Conservation (phyloP, 2,797 vertebrate genomes). For the Syngnathus rostellatus region DNA sequence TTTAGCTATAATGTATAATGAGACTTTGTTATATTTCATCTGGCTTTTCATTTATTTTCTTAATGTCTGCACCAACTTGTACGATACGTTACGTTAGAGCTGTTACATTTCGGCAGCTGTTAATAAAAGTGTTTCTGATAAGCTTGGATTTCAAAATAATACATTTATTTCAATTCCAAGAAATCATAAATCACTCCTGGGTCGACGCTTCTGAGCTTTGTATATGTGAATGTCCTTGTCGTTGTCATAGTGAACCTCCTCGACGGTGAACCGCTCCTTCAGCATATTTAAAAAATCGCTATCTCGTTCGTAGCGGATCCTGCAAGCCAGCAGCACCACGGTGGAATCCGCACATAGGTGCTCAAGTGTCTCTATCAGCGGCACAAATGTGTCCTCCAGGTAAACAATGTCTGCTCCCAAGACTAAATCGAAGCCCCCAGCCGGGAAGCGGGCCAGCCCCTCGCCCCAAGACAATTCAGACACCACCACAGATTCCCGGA, state of each 20-base stretch:
- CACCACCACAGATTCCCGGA: slow-evolving; percentile 61
- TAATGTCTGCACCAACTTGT: slow-evolving; percentile 57
- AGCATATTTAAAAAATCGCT: slow-evolving; percentile 78
- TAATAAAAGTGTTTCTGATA: slow-evolving; percentile 65
- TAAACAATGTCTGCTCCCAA: slow-evolving; percentile 93
- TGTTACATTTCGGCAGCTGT: slow-evolving; percentile 70
- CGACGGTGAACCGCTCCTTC: slow-evolving; percentile 65
- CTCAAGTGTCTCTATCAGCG: slow-evolving; percentile 78
- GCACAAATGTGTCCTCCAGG: slow-evolving; percentile 85
- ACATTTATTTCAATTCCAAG: not conserved
- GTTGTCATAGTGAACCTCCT: slow-evolving; percentile 77
- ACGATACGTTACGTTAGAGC: slow-evolving; percentile 62
- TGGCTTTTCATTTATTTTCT: slow-evolving; percentile 58
- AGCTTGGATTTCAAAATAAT: slow-evolving; percentile 8
- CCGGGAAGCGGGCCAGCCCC: slow-evolving; percentile 67
- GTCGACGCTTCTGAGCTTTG: slow-evolving; percentile 63
- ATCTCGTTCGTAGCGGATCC: slow-evolving; percentile 88
- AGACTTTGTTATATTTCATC: slow-evolving; percentile 43
- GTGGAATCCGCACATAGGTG: slow-evolving; percentile 75
- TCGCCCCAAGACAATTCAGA: slow-evolving; percentile 89
- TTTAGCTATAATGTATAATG: slow-evolving; percentile 54
- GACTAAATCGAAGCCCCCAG: slow-evolving; percentile 77
- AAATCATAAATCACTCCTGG: slow-evolving; percentile 61
- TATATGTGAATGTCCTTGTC: slow-evolving; percentile 82
- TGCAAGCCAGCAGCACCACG: slow-evolving; percentile 79